A percentile compares a stretch with the other conserved stretches of the same genome.
These are phyloP conservation scores for Oligia latruncula DNA, from an alignment of 2,888 invertebrate species.

Conservation along the genomic window DNA sequence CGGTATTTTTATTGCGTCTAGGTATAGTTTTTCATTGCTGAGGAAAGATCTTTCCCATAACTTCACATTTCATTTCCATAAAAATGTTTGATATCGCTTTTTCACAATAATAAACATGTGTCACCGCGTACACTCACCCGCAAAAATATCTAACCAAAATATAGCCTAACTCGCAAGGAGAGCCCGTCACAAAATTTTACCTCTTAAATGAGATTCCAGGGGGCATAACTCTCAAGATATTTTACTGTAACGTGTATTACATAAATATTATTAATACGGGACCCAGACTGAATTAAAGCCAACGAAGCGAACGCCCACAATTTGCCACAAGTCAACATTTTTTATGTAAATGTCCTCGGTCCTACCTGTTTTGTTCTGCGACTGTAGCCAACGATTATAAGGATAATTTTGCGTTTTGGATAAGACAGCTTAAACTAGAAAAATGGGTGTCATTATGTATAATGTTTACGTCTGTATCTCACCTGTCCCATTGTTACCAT, in stretches of 20 bases:
- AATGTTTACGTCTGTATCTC: background rate
- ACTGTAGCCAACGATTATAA: constrained; percentile 49
- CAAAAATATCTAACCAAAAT: constrained; percentile 37
- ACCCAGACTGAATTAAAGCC: constrained; percentile 75
- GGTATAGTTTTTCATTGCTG: background rate
- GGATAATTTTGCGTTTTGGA: constrained; percentile 43
- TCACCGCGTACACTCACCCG: constrained; percentile 16
- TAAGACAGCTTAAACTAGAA: constrained; percentile 24
- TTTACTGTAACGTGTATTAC: constrained; percentile 69
- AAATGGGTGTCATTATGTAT: constrained; percentile 8
- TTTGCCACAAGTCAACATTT: constrained; percentile 78
- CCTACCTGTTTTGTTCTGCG: constrained; percentile 61
- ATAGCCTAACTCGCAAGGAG: constrained; percentile 12
- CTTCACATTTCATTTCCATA: constrained; percentile 6
- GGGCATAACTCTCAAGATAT: constrained; percentile 66
- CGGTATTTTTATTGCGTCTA: constrained; percentile 18
- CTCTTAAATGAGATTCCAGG: constrained; percentile 66
- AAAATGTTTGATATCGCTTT: background rate
- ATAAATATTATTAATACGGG: constrained; percentile 78
- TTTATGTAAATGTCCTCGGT: constrained; percentile 76
- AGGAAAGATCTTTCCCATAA: background rate
- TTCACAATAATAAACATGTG: background rate
- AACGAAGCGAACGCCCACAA: constrained; percentile 75
- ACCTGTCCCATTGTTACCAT: background rate
- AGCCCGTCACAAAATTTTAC: constrained; percentile 60